Base-by-base conservation (phyloP, 2,797 vertebrate species). In the Thaleichthys pacificus region DNA sequence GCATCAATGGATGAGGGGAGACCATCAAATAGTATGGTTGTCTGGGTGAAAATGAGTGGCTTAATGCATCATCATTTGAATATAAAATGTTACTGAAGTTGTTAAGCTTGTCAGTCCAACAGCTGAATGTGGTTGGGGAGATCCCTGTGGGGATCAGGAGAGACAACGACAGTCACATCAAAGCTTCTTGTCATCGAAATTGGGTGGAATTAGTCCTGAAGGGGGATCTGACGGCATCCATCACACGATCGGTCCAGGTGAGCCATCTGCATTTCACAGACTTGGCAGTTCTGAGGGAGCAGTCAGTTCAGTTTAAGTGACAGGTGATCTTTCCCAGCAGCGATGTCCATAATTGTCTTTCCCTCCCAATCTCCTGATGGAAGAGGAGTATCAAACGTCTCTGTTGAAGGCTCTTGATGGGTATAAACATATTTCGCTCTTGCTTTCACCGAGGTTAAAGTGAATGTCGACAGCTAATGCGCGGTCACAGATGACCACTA, bases 121-220 rank as follows among this genome's bases (percentile, higher is more conserved):
- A 42, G 38, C 38, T 38, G 35, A 38, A 38, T 38, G 35, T 9
- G 8, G 35, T 9, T 38, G 35, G 38, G 11, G 9, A 2, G 38
- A 12, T 42, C 11, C 11, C 38, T 42, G 11, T 42, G 38, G 8
- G 38, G 38, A 42, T 42, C 8, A 66, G 47, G 76, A 73, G 42
- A n/a, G 17, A 70, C 71, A 77, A 73, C 65, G 51, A 69, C 67
- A 77, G 61, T 69, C 30, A 60, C 66, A 61, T 70, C 28, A 56
- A 72, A 62, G 69, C 24, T 56, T 61, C n/a, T n/a, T 72, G 71
- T 72, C 66, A 78, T 58, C 47, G 66, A 73, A 68, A 72, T 9
- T 35, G n/a, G 42, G 19, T 42, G 8, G 65, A 74, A 63, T 47
- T 32, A 26, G 71, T 61, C 63, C 30, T n/a, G 4, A 62, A 28